Evolutionary conservation across 2,888 invertebrate genomes (phyloP).

Genomic region (Neoaliturus tenellus): DNA sequence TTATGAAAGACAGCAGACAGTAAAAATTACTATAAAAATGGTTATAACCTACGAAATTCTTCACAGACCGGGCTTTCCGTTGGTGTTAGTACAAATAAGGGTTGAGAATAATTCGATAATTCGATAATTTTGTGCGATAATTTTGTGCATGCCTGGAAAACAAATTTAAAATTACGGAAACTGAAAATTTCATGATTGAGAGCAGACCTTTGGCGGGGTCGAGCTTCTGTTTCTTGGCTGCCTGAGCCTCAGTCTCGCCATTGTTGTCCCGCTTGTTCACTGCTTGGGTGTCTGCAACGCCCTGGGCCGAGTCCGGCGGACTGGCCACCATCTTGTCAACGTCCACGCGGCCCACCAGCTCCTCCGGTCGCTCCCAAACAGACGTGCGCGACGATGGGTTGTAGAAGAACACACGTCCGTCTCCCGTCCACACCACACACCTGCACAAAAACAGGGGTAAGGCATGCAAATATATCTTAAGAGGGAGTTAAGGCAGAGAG

Average conservation of each 20-base stretch:
- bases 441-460: too few species aligned
- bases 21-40: too few species aligned
- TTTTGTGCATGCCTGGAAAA: too few species aligned
- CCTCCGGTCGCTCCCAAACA: conserved; percentile 98
- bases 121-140: too few species aligned
- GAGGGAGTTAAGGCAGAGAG: too few species aligned
- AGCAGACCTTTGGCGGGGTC: conserved; percentile 57
- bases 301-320: conserved; percentile 81
- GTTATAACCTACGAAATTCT: too few species aligned
- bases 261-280: conserved; percentile 69
- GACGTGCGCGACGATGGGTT: conserved; percentile 97
- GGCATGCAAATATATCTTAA: not conserved
- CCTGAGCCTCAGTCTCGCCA: conserved; percentile 71
- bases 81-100: too few species aligned
- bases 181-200: too few species aligned
- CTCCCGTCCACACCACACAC: conserved; percentile 99
- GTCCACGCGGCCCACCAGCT: conserved; percentile 90
- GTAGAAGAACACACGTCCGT: conserved; percentile 98
- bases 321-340: conserved; percentile 94
- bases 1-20: too few species aligned
- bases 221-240: conserved; percentile 70
- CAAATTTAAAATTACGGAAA: too few species aligned
- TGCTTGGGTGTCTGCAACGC: conserved; percentile 63
- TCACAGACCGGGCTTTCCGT: too few species aligned
- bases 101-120: too few species aligned